Evolutionary conservation across 1,140 invertebrate genomes (phyloP).

Genomic region (Lerema accius): DNA sequence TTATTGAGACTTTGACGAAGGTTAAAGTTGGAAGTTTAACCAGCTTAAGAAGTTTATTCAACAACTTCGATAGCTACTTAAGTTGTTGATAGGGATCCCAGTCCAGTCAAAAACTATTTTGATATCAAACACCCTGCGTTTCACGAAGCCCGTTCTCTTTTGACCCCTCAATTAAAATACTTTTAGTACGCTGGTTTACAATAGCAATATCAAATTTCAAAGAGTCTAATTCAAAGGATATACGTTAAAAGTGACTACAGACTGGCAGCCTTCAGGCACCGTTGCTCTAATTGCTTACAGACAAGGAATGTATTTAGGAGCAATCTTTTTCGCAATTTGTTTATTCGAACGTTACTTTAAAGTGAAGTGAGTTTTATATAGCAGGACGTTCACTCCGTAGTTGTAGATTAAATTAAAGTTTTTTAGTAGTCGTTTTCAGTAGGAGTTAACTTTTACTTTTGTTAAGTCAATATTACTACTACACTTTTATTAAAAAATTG

Average conservation of each 20-base stretch:
- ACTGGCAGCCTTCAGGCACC: conserved; percentile 1
- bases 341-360: too few species aligned
- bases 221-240: conserved; percentile 1
- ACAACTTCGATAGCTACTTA: neutral
- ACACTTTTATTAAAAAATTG: too few species aligned
- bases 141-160: neutral
- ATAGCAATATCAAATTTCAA: neutral
- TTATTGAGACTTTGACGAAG: conserved; percentile 17
- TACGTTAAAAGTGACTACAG: neutral
- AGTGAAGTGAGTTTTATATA: too few species aligned
- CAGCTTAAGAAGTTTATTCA: neutral
- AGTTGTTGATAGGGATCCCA: neutral
- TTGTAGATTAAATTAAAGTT: neutral
- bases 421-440: too few species aligned
- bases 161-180: neutral
- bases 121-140: neutral
- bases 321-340: neutral
- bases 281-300: conserved; percentile 4
- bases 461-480: too few species aligned
- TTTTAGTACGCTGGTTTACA: neutral
- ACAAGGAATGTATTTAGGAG: conserved; percentile 2
- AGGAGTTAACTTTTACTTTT: too few species aligned
- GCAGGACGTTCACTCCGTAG: too few species aligned
- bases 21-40: conserved; percentile 9
- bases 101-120: conserved; percentile 1